Base-by-base conservation (phyloP, 2,888 invertebrate species). In the Eristalis arbustorum region DNA sequence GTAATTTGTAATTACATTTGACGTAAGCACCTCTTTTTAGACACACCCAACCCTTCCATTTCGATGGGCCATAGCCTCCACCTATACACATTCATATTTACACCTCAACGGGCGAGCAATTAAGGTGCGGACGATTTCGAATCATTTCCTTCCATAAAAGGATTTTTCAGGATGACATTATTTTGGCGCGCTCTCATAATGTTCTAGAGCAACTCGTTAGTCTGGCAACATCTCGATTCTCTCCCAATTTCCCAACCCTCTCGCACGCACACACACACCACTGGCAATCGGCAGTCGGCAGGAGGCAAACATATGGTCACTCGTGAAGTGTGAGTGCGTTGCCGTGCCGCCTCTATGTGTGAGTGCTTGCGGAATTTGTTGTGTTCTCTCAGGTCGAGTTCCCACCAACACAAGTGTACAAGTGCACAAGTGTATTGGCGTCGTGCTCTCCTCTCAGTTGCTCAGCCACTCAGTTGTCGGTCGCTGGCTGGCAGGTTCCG, bases 401-500 rank as follows among this genome's bases (percentile, higher is more conserved):
- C 62, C 40, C 63, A 63, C 49, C 25, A 1, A 49, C 49, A 49
- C 49, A 18, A n/a, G n/a, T 8, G 49, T 18, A 2, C 18, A 18
- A 18, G 8, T 5, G 49, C 49, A 49, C 18, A 49, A 64, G 73
- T 63, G 73, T 64, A 77, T 25, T n/a, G 67, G 14, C 11, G 42
- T n/a, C 14, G 64, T 3, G 72, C 71, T 79, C 79, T 87, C 89
- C 87, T 88, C 88, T 88, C 79, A 10, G 42, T 59, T 49, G 42
- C 42, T 42, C 42, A 42, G 42, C 62, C 31, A 31, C 31, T 31
- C 31, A 31, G 31, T 31, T 31, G 31, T 31, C 31, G 25, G 14
- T 40, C 6, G 37, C 25, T 37, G 69, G 59, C 40, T 56, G 73
- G 77, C 85, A 88, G 89, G 88, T 89, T 88, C 88, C 88, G 83